Conservation (phyloP, 2,797 vertebrate genomes). For the Falco cherrug region DNA sequence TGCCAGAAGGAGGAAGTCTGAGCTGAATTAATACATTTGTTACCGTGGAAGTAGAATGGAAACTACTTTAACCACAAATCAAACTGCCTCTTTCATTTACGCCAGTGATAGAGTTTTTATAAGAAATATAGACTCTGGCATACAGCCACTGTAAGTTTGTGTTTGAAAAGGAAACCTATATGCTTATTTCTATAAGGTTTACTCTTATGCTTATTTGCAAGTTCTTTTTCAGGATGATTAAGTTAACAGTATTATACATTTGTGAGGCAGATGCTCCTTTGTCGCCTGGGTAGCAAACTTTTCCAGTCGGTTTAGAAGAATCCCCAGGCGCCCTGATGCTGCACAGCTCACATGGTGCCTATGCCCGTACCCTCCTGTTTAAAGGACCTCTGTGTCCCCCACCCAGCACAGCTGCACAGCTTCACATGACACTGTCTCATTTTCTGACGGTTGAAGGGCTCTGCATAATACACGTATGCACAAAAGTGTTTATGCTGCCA, state of each 20-base stretch:
- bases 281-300: not conserved
- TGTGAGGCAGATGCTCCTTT: slow-evolving; percentile 59
- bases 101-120: slow-evolving; percentile 83
- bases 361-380: slow-evolving; percentile 13
- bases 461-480: slow-evolving; percentile 71
- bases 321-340: not conserved
- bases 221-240: slow-evolving; percentile 53
- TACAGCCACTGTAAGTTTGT: slow-evolving; percentile 76
- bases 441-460: slow-evolving; percentile 72
- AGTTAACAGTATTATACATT: slow-evolving; percentile 19
- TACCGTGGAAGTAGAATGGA: slow-evolving; percentile 86
- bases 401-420: slow-evolving; percentile 76
- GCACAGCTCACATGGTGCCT: not conserved
- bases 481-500: slow-evolving; percentile 78
- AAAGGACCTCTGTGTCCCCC: slow-evolving; percentile 70
- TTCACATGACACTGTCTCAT: slow-evolving; percentile 76
- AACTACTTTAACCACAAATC: slow-evolving; percentile 84
- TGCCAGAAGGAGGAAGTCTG: slow-evolving; percentile 86
- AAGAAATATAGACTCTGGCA: slow-evolving; percentile 82
- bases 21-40: slow-evolving; percentile 89
- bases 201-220: slow-evolving; percentile 74
- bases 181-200: slow-evolving; percentile 80
- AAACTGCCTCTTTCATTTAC: slow-evolving; percentile 85
- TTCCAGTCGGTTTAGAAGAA: not conserved
- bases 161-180: slow-evolving; percentile 78